These are phyloP conservation scores for Argopecten irradians DNA, from an alignment of 1,140 invertebrate species.

Conservation along the genomic window DNA sequence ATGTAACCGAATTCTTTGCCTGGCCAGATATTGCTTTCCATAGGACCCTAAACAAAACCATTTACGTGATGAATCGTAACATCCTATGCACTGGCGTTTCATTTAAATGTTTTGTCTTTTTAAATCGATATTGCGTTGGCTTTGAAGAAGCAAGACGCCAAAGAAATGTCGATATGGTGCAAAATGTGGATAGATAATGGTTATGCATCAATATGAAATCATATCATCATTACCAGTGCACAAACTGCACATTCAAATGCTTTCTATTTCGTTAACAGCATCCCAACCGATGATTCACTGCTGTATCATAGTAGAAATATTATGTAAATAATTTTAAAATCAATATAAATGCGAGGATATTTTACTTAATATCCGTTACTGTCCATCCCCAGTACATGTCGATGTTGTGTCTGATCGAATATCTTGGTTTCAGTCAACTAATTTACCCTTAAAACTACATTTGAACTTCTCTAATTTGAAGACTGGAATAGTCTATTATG, in stretches of 20 bases:
- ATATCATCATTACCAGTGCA: neutral
- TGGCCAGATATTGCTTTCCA: neutral
- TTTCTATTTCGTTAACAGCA: neutral
- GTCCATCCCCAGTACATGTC: too few species aligned
- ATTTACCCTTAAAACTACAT: too few species aligned
- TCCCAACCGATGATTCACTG: neutral
- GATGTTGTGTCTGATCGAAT: too few species aligned
- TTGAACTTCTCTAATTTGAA: too few species aligned
- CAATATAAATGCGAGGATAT: neutral
- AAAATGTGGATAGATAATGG: neutral
- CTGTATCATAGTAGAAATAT: too few species aligned
- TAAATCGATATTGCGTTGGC: neutral
- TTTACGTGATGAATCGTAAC: neutral
- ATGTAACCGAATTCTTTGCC: neutral
- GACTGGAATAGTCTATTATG: too few species aligned
- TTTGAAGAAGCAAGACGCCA: neutral
- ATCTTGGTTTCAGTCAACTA: too few species aligned
- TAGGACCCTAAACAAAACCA: neutral
- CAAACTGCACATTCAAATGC: neutral
- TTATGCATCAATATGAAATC: neutral
- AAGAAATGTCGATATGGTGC: neutral
- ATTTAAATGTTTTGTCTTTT: neutral
- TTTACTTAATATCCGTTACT: too few species aligned
- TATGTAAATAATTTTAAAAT: too few species aligned
- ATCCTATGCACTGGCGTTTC: neutral